Conservation (phyloP, 2,113 vertebrate genomes). For the Alaudala cheleensis region DNA sequence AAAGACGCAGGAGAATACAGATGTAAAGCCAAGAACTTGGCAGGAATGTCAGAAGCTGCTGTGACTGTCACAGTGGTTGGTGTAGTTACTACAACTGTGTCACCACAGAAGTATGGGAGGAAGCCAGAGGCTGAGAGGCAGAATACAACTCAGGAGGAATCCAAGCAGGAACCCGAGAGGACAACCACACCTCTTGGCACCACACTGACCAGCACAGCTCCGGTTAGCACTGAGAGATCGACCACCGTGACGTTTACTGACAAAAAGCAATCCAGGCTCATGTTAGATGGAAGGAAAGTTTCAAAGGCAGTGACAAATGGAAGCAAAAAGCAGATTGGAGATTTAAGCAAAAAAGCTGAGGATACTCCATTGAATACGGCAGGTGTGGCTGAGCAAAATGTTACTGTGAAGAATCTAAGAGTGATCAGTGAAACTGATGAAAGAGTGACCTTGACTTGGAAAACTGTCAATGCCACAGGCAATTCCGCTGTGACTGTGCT, state of each 20-base stretch:
- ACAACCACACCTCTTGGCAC: background rate
- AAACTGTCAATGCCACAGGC: slow-evolving; percentile 64
- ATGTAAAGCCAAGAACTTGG: slow-evolving; percentile 93
- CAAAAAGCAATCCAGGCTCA: slow-evolving; percentile 53
- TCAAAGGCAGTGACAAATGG: slow-evolving; percentile 55
- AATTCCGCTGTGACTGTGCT: slow-evolving; percentile 79
- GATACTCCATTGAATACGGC: background rate
- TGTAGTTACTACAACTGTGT: slow-evolving; percentile 66
- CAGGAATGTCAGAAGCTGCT: slow-evolving; percentile 83
- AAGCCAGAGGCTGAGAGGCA: slow-evolving; percentile 44
- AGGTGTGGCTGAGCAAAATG: slow-evolving; percentile 6
- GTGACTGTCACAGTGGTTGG: slow-evolving; percentile 86
- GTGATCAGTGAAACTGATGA: slow-evolving; percentile 83
- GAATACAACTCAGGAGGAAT: slow-evolving; percentile 36
- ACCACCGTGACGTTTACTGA: background rate
- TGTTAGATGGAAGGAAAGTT: slow-evolving; percentile 54
- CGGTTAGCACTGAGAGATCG: slow-evolving; percentile 9
- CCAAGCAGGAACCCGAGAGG: background rate
- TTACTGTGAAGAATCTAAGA: slow-evolving; percentile 78
- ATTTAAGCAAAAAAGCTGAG: slow-evolving; percentile 68
- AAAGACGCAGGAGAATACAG: slow-evolving; percentile 91
- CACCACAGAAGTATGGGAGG: slow-evolving; percentile 57
- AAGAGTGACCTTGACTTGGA: slow-evolving; percentile 89
- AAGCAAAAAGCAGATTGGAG: slow-evolving; percentile 64
- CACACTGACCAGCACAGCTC: background rate